Percentiles rank a stretch among this genome's conserved stretches.
Conservation (phyloP, 92 coral and sea anemone species). For the Palythoa grandiflora region DNA sequence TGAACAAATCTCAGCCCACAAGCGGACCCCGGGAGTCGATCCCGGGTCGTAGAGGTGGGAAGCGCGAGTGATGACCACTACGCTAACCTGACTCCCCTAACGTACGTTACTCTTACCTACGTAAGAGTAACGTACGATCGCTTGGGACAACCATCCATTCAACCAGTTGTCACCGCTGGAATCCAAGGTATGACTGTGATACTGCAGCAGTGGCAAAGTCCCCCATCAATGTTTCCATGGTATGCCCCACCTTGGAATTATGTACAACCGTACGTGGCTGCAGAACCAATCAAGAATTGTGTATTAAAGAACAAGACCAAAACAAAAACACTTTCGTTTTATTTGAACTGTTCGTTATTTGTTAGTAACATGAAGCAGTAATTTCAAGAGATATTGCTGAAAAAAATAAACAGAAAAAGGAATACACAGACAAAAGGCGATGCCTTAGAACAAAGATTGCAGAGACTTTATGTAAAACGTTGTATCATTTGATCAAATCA, state of each 20-base stretch:
- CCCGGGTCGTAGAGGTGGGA: too few relatives aligned
- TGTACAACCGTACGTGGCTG: neutral
- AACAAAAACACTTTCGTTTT: too few relatives aligned
- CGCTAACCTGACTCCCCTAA: too few relatives aligned
- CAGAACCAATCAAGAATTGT: neutral
- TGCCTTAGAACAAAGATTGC: too few relatives aligned
- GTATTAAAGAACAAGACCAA: neutral
- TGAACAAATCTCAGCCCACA: too few relatives aligned
- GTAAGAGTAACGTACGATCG: slow-evolving; percentile 47
- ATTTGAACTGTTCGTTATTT: neutral
- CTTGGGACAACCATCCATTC: slow-evolving; percentile 55
- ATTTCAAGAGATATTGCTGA: neutral
- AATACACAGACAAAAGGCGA: too few relatives aligned
- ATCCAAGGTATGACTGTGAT: slow-evolving; percentile 23
- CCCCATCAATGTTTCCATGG: slow-evolving; percentile 1
- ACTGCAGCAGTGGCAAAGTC: slow-evolving; percentile 4
- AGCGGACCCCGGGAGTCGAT: too few relatives aligned
- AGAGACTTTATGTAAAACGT: too few relatives aligned
- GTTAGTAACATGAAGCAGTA: neutral
- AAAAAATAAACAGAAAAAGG: too few relatives aligned
- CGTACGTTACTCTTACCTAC: too few relatives aligned
- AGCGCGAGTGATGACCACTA: too few relatives aligned
- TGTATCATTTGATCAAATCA: too few relatives aligned
- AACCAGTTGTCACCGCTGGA: slow-evolving; percentile 52
- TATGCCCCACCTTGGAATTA: slow-evolving; percentile 6